Percentiles rank a stretch among this genome's conserved stretches.
Evolutionary conservation across 2,888 invertebrate genomes (phyloP).

Genomic region (Rhingia campestris): DNA sequence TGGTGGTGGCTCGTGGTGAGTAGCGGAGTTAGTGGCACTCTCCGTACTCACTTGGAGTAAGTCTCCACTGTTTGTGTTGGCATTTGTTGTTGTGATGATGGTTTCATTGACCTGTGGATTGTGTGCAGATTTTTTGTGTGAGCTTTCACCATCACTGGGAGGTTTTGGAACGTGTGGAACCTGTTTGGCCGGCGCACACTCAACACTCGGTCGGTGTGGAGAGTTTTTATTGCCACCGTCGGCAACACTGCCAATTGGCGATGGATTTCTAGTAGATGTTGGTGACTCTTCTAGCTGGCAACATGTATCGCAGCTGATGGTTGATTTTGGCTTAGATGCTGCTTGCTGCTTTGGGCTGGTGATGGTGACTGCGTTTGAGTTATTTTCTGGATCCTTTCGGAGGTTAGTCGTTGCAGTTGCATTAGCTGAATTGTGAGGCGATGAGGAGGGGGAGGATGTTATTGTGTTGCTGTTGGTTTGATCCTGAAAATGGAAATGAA

Average conservation of each 20-base stretch:
- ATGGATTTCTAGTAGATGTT: conserved; percentile 70
- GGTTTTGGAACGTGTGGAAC: conserved; percentile 71
- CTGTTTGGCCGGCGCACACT: conserved; percentile 63
- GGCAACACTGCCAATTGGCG: conserved; percentile 53
- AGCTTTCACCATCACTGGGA: conserved; percentile 70
- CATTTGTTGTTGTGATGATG: conserved; percentile 63
- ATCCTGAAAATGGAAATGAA: conserved; percentile 64
- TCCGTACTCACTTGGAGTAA: conserved; percentile 75
- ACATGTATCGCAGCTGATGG: conserved; percentile 77
- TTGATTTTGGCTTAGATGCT: conserved; percentile 55
- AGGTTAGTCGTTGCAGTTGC: conserved; percentile 40
- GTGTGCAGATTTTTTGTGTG: conserved; percentile 65
- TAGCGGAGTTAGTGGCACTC: conserved; percentile 69
- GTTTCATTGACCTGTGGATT: conserved; percentile 72
- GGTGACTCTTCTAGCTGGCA: conserved; percentile 75
- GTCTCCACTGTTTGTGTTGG: conserved; percentile 77
- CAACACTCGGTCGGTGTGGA: conserved; percentile 57
- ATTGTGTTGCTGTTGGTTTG: conserved; percentile 69
- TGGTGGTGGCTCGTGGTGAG: conserved; percentile 60
- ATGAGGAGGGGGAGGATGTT: conserved; percentile 63
- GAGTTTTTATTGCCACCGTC: conserved; percentile 51
- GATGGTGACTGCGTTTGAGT: conserved; percentile 2
- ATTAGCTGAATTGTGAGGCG: conserved; percentile 56
- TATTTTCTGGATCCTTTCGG: conserved; percentile 38
- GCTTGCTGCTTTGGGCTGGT: conserved; percentile 58